phyloP scores from a whole-genome alignment of 2,797 vertebrate genomes.

The Gadopsis bispinosus region DNA sequence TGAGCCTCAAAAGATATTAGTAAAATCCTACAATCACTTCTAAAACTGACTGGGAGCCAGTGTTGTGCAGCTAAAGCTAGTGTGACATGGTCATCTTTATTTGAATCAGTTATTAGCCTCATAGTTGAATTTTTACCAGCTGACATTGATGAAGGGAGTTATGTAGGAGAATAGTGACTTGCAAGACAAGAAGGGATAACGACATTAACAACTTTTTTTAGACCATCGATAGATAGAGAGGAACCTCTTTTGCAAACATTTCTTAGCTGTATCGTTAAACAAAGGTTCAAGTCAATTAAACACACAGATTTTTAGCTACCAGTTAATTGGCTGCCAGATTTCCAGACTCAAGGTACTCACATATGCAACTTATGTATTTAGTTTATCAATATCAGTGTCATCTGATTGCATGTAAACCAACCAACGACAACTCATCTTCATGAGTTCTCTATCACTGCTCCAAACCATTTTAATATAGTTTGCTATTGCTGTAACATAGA shows the following conservation, averaged over 20 bases:
- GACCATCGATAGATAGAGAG: background rate
- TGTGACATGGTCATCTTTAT: background rate
- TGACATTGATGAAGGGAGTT: too few relatives aligned
- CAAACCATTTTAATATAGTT: conserved; percentile 25
- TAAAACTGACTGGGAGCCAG: too few relatives aligned
- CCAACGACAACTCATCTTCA: conserved; percentile 4
- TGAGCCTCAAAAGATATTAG: too few relatives aligned
- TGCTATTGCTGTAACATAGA: conserved; percentile 34
- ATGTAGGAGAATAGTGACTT: background rate
- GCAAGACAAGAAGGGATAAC: background rate
- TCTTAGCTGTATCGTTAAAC: background rate
- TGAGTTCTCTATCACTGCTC: background rate
- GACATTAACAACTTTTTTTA: background rate
- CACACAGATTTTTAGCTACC: background rate
- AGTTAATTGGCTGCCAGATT: background rate
- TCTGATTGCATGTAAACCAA: background rate
- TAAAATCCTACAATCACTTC: too few relatives aligned
- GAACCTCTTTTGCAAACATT: background rate
- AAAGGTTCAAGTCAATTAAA: background rate
- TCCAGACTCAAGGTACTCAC: background rate
- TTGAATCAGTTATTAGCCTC: background rate
- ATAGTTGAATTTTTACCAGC: background rate
- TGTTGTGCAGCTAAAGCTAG: too few relatives aligned
- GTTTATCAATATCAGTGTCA: background rate
- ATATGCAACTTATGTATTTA: background rate